Evolutionary conservation across 64 coral and sea anemone genomes (phyloP), one percentile per base, ranked within the genome.

Genomic region (Anthopleura sola): DNA sequence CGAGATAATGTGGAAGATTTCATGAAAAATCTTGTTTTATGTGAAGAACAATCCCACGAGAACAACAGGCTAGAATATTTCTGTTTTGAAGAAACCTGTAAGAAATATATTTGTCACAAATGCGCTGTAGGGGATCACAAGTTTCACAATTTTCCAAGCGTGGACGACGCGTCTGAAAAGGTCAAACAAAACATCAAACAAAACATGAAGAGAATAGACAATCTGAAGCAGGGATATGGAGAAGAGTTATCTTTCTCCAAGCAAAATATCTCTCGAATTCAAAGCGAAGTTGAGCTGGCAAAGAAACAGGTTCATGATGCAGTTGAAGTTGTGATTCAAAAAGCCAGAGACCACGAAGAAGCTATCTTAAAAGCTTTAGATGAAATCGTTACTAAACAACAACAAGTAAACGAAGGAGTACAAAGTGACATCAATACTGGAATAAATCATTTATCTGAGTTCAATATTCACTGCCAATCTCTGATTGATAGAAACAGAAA

Each of bases 71-170:
- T 78, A 6, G 37, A 78, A 47, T 78, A 78, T 23, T 78, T 78
- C 76, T 78, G 76, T 78, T 69, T 69, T 69, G 66, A 69, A 69
- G 40, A 78, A 40, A 78, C 76, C 31, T 78, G 76, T 48, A 17
- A 24, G 14, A 78, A 78, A 26, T 78, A 48, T 19, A 78, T 78
- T 78, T 78, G 76, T 78, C 76, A 47, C 20, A 78, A 78, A 78
- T 78, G 76, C 40, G 76, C 2, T 26, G 5, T 26, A 19, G 40
- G 8, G 17, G 19, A 18, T 44, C 76, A 78, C 24, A 78, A n/a
- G 6, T 1, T 24, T 48, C 76, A 78, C 23, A 48, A 78, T 10
- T 23, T 44, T 36, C 21, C 31, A 18, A 78, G 36, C 15, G 23
- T 78, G 0, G 76, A 78, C 20, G 76, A 78, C 1, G 76, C 76